Evolutionary conservation across 2,797 vertebrate species (phyloP), one percentile per base, ranked within the genome.

Genomic region (Aphelocoma californica): DNA sequence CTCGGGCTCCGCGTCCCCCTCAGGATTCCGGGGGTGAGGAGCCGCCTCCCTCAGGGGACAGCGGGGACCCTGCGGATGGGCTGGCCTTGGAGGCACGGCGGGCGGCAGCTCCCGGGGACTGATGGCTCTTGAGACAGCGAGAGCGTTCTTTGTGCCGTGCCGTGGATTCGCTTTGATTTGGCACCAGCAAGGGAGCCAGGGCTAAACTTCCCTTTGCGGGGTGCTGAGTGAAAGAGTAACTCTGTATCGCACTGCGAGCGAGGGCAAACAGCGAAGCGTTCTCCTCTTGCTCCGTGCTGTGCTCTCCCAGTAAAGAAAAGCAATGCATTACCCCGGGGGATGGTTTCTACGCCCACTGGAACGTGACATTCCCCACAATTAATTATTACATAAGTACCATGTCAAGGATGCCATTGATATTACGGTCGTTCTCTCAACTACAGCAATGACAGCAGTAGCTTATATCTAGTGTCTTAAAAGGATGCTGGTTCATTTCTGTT

Each of bases 11-110:
- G 25, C 15, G 23, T 19, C 3, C 26, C 21, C 9, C 18, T 44
- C 10, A n/a, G 62, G 28, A 0, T 3, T 1, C 4, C 12, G 18
- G 47, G 13, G 13, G 0, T 2, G n/a, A 1, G 54, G n/a, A 8
- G 32, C 25, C 4, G 10, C 23, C 18, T 19, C 36, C 62, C 14
- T 18, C 28, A 5, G 51, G 64, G 40, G 9, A 31, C 17, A 5
- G 70, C 50, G 1, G 40, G 4, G 11, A 10, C 4, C 7, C 31
- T 34, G 82, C 17, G 54, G 15, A 8, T 24, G 12, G 44, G 12
- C 32, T 1, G 15, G 54, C 29, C 32, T 51, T 28, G 40, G 69
- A 32, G 61, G n/a, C 72, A 7, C 0, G 47, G 34, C 48, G 60
- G 48, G 28, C 61, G 10, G 2, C 28, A 6, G 75, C 38, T 45